Evolutionary conservation across 2,113 vertebrate species (phyloP), one percentile per base, ranked within the genome.

Genomic region (Brachypodius melanocephalos): DNA sequence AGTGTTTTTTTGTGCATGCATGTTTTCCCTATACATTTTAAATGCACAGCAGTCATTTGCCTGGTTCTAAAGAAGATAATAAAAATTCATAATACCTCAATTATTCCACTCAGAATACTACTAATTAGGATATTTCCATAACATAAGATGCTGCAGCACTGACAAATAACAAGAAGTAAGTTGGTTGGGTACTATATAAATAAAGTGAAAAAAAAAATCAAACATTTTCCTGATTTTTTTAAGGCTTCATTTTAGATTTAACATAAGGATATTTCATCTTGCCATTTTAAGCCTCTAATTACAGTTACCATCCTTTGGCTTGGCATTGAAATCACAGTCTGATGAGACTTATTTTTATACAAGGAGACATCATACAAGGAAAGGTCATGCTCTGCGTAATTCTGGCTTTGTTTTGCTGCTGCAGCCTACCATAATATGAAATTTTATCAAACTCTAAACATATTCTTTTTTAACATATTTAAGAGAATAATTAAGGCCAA

Each of bases 211-310:
- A 24, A 24, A 48, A 49, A 49, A 57, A 71, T 79, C 61, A 82
- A 80, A 80, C 28, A 63, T 82, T 94, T 94, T 58, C 63, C 58
- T 52, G 29, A 29, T 17, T 51, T 67, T 67, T 87, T 80, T 58
- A 76, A 72, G 29, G 8, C 26, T 89, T 95, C 55, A 40, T 36
- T 79, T 96, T 93, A 62, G 68, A 89, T 48, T 89, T 84, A 89
- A 82, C 31, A 54, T 61, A 82, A 72, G 62, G 72, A 82, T 73
- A 85, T 87, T 87, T 85, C 42, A 45, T 82, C 81, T 85, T 97
- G 71, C 66, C 89, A 79, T 94, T 96, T 95, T 87, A 93, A 95
- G 69, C n/a, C n/a, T 79, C 34, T 89, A 95, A 95, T 94, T 94
- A 74, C 48, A 85, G 58, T 48, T 88, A 42, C 75, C 58, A 79